Percentiles rank a stretch among this genome's conserved stretches.
phyloP scores from a whole-genome alignment of 2,113 vertebrate genomes.

The Dicrurus megarhynchus region DNA sequence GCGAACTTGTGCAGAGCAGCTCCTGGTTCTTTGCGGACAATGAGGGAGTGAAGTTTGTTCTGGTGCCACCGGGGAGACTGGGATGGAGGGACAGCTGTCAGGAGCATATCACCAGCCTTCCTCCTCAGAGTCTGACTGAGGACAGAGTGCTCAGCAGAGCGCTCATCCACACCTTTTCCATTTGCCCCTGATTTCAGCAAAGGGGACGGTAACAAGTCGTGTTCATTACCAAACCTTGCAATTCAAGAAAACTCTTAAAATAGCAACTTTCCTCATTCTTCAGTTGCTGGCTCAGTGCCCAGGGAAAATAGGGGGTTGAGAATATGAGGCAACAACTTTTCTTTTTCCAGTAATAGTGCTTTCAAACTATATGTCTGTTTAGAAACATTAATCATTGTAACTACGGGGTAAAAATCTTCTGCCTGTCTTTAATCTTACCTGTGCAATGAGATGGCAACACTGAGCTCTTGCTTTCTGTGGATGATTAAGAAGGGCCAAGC shows the following conservation, averaged over 20 bases:
- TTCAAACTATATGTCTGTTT: slow-evolving; percentile 57
- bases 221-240: slow-evolving; percentile 28
- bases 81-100: background rate
- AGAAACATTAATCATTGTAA: slow-evolving; percentile 59
- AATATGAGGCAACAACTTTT: slow-evolving; percentile 41
- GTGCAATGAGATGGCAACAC: slow-evolving; percentile 4
- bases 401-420: slow-evolving; percentile 28
- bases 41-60: background rate
- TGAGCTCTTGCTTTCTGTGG: background rate
- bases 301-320: slow-evolving; percentile 50
- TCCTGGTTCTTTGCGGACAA: background rate
- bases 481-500: slow-evolving; percentile 23
- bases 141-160: background rate
- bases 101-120: background rate
- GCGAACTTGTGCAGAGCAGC: background rate
- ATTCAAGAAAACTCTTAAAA: slow-evolving; percentile 50
- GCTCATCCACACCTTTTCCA: background rate
- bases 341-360: slow-evolving; percentile 33
- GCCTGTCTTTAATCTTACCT: slow-evolving; percentile 43
- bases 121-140: background rate
- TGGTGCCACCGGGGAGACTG: background rate
- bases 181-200: background rate
- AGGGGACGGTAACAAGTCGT: background rate
- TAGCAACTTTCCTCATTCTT: slow-evolving; percentile 37
- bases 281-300: slow-evolving; percentile 35